Evolutionary conservation across 2,797 vertebrate genomes (phyloP).

Genomic region (Phalanger gymnotis): DNA sequence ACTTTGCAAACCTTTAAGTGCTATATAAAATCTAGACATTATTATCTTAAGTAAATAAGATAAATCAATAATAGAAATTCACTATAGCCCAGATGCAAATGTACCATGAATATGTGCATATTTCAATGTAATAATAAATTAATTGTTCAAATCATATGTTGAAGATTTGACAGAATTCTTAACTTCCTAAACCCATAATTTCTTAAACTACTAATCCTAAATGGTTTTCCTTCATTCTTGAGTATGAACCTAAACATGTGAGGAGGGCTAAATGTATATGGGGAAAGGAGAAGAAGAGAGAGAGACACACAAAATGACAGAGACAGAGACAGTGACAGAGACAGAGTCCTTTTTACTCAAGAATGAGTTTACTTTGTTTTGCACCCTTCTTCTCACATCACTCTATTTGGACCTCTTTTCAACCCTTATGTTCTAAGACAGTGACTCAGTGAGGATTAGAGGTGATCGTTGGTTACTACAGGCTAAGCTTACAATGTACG

Average conservation of each 20-base stretch:
- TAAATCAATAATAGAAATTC: background rate
- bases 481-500: background rate
- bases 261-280: background rate
- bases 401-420: background rate
- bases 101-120: background rate
- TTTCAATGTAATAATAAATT: background rate
- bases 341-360: background rate
- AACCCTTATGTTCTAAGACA: background rate
- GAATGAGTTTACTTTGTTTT: background rate
- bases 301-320: no score
- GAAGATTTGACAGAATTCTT: conserved; percentile 14
- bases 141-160: background rate
- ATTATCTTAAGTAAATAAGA: background rate
- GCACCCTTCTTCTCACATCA: background rate
- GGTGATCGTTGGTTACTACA: background rate
- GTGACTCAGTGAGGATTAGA: background rate
- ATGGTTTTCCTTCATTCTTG: background rate
- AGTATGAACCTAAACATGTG: background rate
- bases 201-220: conserved; percentile 27
- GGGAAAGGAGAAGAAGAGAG: no score
- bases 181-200: background rate
- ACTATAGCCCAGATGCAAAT: background rate
- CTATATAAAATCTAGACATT: background rate
- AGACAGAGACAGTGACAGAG: background rate
- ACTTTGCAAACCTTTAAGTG: background rate